Base-by-base conservation (phyloP, 2,113 vertebrate species). In the Struthio camelus region DNA sequence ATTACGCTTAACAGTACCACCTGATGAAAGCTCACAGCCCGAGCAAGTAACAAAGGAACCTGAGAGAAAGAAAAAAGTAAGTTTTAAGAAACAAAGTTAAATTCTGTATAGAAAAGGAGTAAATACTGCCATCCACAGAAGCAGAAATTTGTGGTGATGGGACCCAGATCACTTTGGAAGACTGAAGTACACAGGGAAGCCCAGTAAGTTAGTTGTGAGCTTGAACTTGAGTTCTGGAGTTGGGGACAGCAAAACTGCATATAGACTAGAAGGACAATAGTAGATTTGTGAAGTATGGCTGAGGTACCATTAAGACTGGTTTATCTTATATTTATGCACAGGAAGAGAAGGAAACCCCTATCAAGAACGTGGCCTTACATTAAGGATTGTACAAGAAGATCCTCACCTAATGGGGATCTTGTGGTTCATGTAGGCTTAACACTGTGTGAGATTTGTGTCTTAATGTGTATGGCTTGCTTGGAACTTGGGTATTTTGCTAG, bases 1-100 rank as follows among this genome's bases (percentile, higher is more conserved):
- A 70, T 97, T 99, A 18, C 98, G 99, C 75, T 98, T 99, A 58
- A 99, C 99, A 0, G 97, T 99, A 7, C 99, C 99, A 20, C 97
- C 98, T 0, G 99, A 98, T 80, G 98, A 98, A 75, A 53, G 44
- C 58, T 80, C 96, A 7, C 96, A 95, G 90, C 94, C 96, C 24
- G 97, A 98, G 76, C 96, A 98, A 82, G 97, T 97, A 76, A 77
- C 87, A 42, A 97, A 96, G 90, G 97, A 97, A 79, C n/a, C 73
- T 4, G 97, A 97, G 82, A 98, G 96, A 67, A 97, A 97, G 86
- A 98, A 98, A 83, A 97, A 97, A 6, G 99, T 99, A 94, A 98
- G 99, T 97, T 89, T 80, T 28, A n/a, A 73, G 38, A 67, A 88
- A 67, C 15, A 1, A 27, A 50, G 24, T 51, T 30, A 58, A 79